These are phyloP conservation scores for Crotalus tigris DNA, from an alignment of 2,113 vertebrate genomes.

Conservation along the genomic window DNA sequence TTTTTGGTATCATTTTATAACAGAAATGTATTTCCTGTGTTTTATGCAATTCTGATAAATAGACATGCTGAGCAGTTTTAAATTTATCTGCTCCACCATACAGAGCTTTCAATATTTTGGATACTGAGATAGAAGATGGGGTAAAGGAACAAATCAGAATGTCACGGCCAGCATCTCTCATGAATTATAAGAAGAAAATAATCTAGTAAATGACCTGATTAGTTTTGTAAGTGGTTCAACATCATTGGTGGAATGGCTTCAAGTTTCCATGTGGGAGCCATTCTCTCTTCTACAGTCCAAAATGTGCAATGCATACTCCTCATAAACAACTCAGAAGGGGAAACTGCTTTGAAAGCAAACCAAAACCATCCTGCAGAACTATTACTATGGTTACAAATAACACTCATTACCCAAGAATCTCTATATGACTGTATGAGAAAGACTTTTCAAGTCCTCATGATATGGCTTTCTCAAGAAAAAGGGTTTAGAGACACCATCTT, in stretches of 20 bases:
- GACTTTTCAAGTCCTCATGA: neutral
- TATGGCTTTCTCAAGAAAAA: neutral
- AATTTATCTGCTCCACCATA: slow-evolving; percentile 24
- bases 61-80: slow-evolving; percentile 51
- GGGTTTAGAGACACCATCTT: neutral
- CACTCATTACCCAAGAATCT: neutral
- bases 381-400: neutral
- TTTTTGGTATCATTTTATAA: slow-evolving; percentile 39
- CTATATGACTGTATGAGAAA: neutral
- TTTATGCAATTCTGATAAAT: slow-evolving; percentile 48
- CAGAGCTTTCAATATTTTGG: slow-evolving; percentile 48
- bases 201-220: slow-evolving; percentile 27
- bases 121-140: slow-evolving; percentile 34
- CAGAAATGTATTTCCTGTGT: slow-evolving; percentile 19
- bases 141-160: slow-evolving; percentile 36
- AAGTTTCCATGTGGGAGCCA: neutral
- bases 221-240: slow-evolving; percentile 4
- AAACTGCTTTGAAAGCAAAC: neutral
- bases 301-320: slow-evolving; percentile 27
- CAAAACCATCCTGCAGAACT: neutral
- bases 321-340: neutral
- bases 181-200: slow-evolving; percentile 35
- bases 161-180: slow-evolving; percentile 30
- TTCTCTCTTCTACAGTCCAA: slow-evolving; percentile 3
- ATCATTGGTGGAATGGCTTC: neutral